phyloP scores from a whole-genome alignment of 2,888 invertebrate species.

The Drosophila rellima region DNA sequence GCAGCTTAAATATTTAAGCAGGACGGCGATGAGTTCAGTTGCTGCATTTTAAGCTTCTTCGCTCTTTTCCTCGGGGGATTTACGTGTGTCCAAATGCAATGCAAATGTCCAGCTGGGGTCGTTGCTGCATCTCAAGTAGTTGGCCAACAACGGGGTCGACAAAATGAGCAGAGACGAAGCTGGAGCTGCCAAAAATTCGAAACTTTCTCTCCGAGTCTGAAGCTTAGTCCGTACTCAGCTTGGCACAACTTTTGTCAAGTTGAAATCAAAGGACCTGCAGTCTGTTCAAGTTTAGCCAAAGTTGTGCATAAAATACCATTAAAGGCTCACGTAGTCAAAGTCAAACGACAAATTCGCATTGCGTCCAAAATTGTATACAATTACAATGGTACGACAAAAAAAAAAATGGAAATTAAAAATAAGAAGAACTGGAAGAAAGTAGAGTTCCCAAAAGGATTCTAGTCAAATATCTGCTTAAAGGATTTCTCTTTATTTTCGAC shows the following conservation, averaged over 20 bases:
- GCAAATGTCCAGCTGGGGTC: slow-evolving; percentile 60
- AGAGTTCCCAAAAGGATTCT: slow-evolving; percentile 11
- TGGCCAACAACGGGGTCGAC: slow-evolving; percentile 45
- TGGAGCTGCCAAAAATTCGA: slow-evolving; percentile 20
- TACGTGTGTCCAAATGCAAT: slow-evolving; percentile 75
- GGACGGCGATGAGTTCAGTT: slow-evolving; percentile 27
- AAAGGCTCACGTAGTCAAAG: slow-evolving; percentile 76
- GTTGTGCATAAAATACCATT: slow-evolving; percentile 70
- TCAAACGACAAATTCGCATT: slow-evolving; percentile 78
- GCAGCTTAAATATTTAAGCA: slow-evolving; percentile 68
- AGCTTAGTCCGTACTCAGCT: slow-evolving; percentile 43
- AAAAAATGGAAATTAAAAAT: background rate
- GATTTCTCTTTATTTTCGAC: slow-evolving; percentile 41
- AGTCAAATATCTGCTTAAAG: slow-evolving; percentile 58
- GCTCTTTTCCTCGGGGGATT: slow-evolving; percentile 41
- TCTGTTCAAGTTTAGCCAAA: slow-evolving; percentile 59
- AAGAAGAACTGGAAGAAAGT: background rate
- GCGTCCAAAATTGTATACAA: slow-evolving; percentile 45
- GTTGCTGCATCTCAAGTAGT: slow-evolving; percentile 75
- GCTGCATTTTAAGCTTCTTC: slow-evolving; percentile 24
- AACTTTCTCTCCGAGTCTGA: slow-evolving; percentile 38
- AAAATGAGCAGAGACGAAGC: slow-evolving; percentile 28
- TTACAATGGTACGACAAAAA: slow-evolving; percentile 33
- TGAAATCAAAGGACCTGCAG: slow-evolving; percentile 70
- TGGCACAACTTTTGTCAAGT: slow-evolving; percentile 68